Evolutionary conservation across 2,888 invertebrate genomes (phyloP), one percentile per base, ranked within the genome.

Genomic region (Platycnemis pennipes): DNA sequence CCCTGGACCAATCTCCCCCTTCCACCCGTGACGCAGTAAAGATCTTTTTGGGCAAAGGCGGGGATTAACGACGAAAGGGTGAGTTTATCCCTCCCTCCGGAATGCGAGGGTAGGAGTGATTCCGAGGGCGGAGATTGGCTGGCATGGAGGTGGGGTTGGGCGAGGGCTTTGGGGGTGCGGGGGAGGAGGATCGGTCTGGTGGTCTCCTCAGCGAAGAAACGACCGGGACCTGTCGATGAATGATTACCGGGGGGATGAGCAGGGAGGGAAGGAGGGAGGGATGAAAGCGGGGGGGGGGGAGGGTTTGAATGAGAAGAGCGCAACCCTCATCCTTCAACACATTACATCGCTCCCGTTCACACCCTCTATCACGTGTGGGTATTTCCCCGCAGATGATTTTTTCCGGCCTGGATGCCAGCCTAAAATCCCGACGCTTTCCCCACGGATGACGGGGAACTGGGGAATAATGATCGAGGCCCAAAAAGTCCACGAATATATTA

Each of bases 171-270:
- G 46, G 16, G 7, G 45, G 26, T 42, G 46, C 3, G 88, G 8
- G n/a, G 22, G 87, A 3, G 45, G 16, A 22, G 88, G 37, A 31
- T 45, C 16, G 26, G 46, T n/a, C 19, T 46, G 42, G 88, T 5
- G 46, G 88, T 31, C 31, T 86, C 22, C 49, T 88, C 88, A 53
- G 88, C 16, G 53, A 88, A 88, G 88, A 49, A 53, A 88, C 88
- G 88, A 49, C 31, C 49, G 49, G 37, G 37, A 37, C 37, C 77
- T 77, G 77, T 77, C 77, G 77, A 77, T 77, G 77, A 77, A 77
- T 77, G 77, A 77, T 77, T 37, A 37, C 77, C 37, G 49, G 19
- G 49, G 49, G 49, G 49, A 49, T 16, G 49, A 46, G 22, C 26
- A n/a, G 46, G 45, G n/a, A 46, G n/a, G 26, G 46, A 46, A 4